A percentile compares a stretch with the other conserved stretches of the same genome.
Conservation (phyloP, 2,888 invertebrate genomes). For the Drosophila algonquin region DNA sequence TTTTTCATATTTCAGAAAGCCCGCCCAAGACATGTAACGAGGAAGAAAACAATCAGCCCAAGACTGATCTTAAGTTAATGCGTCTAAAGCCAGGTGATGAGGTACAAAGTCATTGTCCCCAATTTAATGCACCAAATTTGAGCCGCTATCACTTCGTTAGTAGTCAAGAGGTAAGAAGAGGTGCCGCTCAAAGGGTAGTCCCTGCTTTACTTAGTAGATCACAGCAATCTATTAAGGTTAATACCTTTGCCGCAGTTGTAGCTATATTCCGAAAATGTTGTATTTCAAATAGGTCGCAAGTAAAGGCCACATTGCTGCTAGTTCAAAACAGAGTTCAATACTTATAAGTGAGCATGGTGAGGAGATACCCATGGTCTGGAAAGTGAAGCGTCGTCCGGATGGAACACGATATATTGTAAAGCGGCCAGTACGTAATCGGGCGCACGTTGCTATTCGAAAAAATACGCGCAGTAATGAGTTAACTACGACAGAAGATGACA, state of each 20-base stretch:
- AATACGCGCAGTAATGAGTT: conserved; percentile 83
- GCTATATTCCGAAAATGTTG: background rate
- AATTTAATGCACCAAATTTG: conserved; percentile 86
- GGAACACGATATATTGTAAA: conserved; percentile 91
- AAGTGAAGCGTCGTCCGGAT: conserved; percentile 90
- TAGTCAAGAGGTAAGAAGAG: conserved; percentile 85
- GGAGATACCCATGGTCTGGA: conserved; percentile 87
- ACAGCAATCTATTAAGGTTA: background rate
- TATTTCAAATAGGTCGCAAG: conserved; percentile 55
- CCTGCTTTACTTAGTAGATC: background rate
- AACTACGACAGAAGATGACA: conserved; percentile 91
- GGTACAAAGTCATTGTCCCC: conserved; percentile 62
- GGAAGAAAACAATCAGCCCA: conserved; percentile 32
- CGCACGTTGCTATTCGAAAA: conserved; percentile 88
- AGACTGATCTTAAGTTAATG: conserved; percentile 36
- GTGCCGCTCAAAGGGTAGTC: background rate
- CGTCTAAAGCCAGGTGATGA: conserved; percentile 50
- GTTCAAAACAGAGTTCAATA: conserved; percentile 43
- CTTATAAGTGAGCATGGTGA: conserved; percentile 52
- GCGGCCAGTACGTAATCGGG: conserved; percentile 87
- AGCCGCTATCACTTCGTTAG: conserved; percentile 87
- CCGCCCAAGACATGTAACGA: conserved; percentile 31
- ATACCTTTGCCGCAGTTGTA: background rate
- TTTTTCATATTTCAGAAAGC: conserved; percentile 29
- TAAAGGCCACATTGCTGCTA: conserved; percentile 33